Percentiles rank a stretch among this genome's conserved stretches.
These are phyloP conservation scores for Agrotis exclamationis DNA, from an alignment of 2,888 invertebrate species.

Conservation along the genomic window DNA sequence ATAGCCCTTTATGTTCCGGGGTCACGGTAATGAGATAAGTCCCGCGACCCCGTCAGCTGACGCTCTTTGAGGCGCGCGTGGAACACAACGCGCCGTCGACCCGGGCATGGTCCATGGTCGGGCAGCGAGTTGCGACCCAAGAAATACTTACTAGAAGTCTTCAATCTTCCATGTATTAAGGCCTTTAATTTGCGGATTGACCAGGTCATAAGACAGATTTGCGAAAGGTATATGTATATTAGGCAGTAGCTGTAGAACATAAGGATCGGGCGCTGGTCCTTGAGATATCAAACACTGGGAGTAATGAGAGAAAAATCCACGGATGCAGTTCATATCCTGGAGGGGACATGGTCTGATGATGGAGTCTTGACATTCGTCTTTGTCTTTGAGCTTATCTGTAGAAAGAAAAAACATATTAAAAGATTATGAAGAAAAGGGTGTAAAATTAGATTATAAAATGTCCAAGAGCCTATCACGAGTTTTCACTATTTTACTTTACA, in stretches of 20 bases:
- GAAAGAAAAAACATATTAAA: too few species aligned
- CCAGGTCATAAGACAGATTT: constrained; percentile 26
- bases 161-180: constrained; percentile 31
- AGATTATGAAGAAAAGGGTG: too few species aligned
- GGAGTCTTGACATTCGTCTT: background rate
- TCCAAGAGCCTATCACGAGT: too few species aligned
- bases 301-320: constrained; percentile 51
- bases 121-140: too few species aligned
- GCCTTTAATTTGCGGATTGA: constrained; percentile 30
- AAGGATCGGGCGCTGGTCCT: constrained; percentile 60
- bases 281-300: constrained; percentile 53
- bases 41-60: too few species aligned
- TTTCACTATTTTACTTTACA: too few species aligned
- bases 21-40: too few species aligned
- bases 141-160: constrained; percentile 43
- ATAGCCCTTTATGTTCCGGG: too few species aligned
- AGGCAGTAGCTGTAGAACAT: constrained; percentile 19
- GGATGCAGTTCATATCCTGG: constrained; percentile 62
- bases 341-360: constrained; percentile 57
- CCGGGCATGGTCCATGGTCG: too few species aligned
- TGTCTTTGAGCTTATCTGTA: background rate
- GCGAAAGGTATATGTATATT: constrained; percentile 28
- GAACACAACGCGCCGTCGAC: too few species aligned
- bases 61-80: too few species aligned
- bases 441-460: too few species aligned